phyloP scores from a whole-genome alignment of 2,888 invertebrate genomes.

The Campoplex capitator region DNA sequence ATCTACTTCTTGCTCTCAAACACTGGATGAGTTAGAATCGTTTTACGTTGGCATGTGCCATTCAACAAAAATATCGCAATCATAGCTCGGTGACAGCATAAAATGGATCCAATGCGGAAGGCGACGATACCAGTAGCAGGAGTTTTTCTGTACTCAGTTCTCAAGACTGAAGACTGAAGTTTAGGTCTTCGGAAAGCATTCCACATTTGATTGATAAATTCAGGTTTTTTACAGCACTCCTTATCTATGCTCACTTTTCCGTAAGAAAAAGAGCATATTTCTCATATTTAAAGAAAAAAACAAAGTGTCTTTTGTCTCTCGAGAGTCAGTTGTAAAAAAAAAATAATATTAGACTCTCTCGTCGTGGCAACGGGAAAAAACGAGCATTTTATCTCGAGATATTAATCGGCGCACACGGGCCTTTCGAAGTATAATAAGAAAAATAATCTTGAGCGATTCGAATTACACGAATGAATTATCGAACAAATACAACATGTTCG shows the following conservation, averaged over 20 bases:
- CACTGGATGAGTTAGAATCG: background rate
- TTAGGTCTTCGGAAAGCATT: background rate
- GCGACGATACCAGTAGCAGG: background rate
- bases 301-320: too few species aligned
- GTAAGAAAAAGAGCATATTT: too few species aligned
- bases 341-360: too few species aligned
- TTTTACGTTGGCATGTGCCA: background rate
- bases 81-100: background rate
- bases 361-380: too few species aligned
- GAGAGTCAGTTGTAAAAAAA: too few species aligned
- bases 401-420: too few species aligned
- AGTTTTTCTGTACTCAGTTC: background rate
- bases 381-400: too few species aligned
- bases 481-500: too few species aligned
- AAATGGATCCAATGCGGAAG: background rate
- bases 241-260: background rate
- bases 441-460: too few species aligned
- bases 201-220: background rate
- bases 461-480: too few species aligned
- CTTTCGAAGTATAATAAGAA: too few species aligned
- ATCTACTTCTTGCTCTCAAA: background rate
- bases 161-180: background rate
- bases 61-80: background rate
- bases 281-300: too few species aligned
- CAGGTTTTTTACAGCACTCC: background rate